Evolutionary conservation across 2,888 invertebrate genomes (phyloP).

Genomic region (Diloba caeruleocephala): DNA sequence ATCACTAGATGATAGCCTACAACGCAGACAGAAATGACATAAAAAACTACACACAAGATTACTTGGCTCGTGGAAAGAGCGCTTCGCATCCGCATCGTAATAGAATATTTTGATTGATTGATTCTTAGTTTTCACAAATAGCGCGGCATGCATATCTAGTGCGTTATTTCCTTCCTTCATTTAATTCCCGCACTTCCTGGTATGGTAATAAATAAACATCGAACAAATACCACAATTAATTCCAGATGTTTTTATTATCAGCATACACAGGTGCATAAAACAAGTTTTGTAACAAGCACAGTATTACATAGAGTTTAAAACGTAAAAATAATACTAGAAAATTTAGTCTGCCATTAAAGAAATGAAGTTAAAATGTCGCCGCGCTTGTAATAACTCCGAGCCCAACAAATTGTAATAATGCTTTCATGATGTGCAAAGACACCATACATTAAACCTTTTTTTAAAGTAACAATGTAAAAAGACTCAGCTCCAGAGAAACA

Average conservation of each 20-base stretch:
- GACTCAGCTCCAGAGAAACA: conserved; percentile 56
- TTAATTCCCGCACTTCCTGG: neutral
- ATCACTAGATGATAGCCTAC: too few species aligned
- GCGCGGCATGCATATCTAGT: neutral
- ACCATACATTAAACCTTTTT: conserved; percentile 40
- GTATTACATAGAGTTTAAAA: conserved; percentile 24
- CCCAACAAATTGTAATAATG: conserved; percentile 39
- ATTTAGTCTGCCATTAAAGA: conserved; percentile 21
- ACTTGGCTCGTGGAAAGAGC: too few species aligned
- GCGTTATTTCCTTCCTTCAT: neutral
- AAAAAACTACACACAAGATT: too few species aligned
- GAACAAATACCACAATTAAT: conserved; percentile 21
- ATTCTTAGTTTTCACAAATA: too few species aligned
- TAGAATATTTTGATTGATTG: too few species aligned
- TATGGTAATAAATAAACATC: conserved; percentile 3
- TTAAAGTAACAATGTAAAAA: conserved; percentile 46
- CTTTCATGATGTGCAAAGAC: conserved; percentile 38
- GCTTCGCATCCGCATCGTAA: too few species aligned
- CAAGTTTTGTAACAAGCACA: conserved; percentile 30
- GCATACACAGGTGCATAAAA: conserved; percentile 32
- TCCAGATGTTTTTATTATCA: conserved; percentile 16
- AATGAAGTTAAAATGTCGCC: conserved; percentile 22
- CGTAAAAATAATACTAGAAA: conserved; percentile 16
- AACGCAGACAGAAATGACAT: too few species aligned
- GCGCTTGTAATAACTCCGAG: conserved; percentile 31